These are phyloP conservation scores for Centropus bengalensis DNA, from an alignment of 2,113 vertebrate species.

Conservation along the genomic window DNA sequence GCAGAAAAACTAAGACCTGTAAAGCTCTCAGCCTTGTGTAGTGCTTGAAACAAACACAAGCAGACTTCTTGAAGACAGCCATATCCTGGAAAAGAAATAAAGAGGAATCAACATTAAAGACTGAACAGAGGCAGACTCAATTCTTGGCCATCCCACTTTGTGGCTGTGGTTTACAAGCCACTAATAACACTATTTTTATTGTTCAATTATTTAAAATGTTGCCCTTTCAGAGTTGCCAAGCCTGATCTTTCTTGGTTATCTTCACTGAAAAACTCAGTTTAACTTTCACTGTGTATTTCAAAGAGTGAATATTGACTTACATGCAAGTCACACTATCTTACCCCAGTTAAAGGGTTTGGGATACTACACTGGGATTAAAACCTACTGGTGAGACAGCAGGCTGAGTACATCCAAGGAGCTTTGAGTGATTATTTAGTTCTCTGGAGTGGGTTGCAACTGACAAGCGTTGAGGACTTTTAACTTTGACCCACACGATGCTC, in stretches of 20 bases:
- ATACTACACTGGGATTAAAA: background rate
- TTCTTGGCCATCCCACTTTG: background rate
- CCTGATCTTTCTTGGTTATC: background rate
- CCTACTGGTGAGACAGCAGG: background rate
- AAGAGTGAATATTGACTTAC: background rate
- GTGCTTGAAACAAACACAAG: background rate
- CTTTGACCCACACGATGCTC: background rate
- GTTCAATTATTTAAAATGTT: background rate
- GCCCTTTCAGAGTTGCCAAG: background rate
- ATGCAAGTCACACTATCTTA: background rate
- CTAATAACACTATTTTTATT: background rate
- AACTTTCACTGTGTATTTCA: background rate
- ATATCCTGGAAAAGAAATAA: background rate
- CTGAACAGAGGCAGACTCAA: background rate
- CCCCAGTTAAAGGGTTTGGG: background rate
- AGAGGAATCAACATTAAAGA: background rate
- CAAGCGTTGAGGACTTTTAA: background rate
- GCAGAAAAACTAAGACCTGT: background rate
- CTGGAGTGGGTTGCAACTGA: background rate
- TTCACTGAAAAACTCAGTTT: background rate
- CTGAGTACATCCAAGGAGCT: background rate
- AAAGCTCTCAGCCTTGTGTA: background rate
- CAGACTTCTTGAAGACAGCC: background rate
- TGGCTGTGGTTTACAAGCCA: background rate
- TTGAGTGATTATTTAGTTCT: background rate